Base-by-base conservation (phyloP, 1,140 invertebrate genomes). In the Sogatella furcifera region DNA sequence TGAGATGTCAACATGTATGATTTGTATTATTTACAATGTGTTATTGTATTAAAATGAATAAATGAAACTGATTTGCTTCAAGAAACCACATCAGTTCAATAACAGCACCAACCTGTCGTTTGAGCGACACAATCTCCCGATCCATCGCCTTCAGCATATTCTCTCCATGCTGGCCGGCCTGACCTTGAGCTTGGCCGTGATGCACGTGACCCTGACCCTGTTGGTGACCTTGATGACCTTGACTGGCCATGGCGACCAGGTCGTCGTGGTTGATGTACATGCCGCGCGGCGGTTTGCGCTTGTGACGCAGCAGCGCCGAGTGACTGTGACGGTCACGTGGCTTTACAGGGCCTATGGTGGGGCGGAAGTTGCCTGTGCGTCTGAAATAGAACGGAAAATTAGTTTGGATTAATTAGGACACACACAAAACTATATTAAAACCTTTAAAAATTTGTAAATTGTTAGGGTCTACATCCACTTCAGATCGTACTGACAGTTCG, bases 221-320 rank as follows among this genome's bases (percentile, higher is more conserved):
- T n/a, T n/a, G n/a, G n/a, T n/a, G n/a, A n/a, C n/a, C n/a, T n/a
- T n/a, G n/a, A n/a, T n/a, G 77, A 61, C 77, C 78, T 22, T 81
- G 77, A 68, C 83, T 76, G 38, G 92, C 93, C 77, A 97, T 84
- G 52, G 88, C 84, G 59, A 90, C 60, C 68, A 97, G 81, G 80
- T 97, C 95, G 74, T 97, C 94, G 73, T 96, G 89, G 80, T 95
- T 95, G 72, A 98, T 89, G 78, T 94, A 92, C 87, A 98, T 95
- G 73, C 95, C 95, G 64, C 90, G 84, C 31, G 95, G 95, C 63
- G 95, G 90, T 71, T 91, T 91, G 69, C 92, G 83, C 76, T 94
- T 94, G 78, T 92, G 86, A 52, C 88, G 82, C 73, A 84, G 83
- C 68, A 82, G 80, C 74, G 84, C 62, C 46, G 63, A 64, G 19